A percentile compares a stretch with the other conserved stretches of the same genome.
These are phyloP conservation scores for Dolichomitus sp. DNA, from an alignment of 2,888 invertebrate genomes.

Conservation along the genomic window DNA sequence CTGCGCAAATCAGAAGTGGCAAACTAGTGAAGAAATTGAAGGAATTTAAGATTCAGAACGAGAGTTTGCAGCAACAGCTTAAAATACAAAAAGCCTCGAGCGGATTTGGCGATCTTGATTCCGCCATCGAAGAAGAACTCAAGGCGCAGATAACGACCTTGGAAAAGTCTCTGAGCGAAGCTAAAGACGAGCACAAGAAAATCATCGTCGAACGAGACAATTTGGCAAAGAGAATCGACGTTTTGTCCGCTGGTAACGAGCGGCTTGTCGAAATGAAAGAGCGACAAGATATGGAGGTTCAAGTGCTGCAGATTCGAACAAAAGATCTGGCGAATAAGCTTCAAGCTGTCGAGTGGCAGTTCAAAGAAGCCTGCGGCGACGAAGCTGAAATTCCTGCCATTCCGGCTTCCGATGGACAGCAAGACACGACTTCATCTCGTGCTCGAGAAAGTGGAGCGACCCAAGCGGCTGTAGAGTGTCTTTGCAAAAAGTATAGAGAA, in stretches of 20 bases:
- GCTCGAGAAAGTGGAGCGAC: not conserved
- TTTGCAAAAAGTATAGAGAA: slow-evolving; percentile 73
- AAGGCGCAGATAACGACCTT: slow-evolving; percentile 89
- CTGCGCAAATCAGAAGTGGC: slow-evolving; percentile 90
- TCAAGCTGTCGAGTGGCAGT: slow-evolving; percentile 85
- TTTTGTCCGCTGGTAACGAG: slow-evolving; percentile 92
- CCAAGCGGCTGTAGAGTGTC: slow-evolving; percentile 21
- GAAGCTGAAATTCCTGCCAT: slow-evolving; percentile 46
- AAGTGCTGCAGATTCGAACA: slow-evolving; percentile 91
- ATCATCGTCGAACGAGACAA: slow-evolving; percentile 90
- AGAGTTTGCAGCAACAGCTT: slow-evolving; percentile 88
- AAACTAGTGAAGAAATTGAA: slow-evolving; percentile 95
- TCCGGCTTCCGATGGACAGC: slow-evolving; percentile 8
- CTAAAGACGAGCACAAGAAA: slow-evolving; percentile 88
- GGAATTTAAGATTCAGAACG: slow-evolving; percentile 92
- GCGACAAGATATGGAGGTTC: slow-evolving; percentile 92
- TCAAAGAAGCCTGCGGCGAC: slow-evolving; percentile 64
- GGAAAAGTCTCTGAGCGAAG: slow-evolving; percentile 90
- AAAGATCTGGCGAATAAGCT: slow-evolving; percentile 91
- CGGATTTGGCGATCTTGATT: slow-evolving; percentile 90
- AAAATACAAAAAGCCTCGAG: slow-evolving; percentile 87
- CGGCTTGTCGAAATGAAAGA: slow-evolving; percentile 93
- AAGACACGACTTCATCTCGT: not conserved
- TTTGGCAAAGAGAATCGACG: slow-evolving; percentile 91
- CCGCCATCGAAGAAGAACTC: slow-evolving; percentile 94